Base-by-base conservation (phyloP, 1,140 invertebrate species). In the Paramacrobiotus metropolitanus region DNA sequence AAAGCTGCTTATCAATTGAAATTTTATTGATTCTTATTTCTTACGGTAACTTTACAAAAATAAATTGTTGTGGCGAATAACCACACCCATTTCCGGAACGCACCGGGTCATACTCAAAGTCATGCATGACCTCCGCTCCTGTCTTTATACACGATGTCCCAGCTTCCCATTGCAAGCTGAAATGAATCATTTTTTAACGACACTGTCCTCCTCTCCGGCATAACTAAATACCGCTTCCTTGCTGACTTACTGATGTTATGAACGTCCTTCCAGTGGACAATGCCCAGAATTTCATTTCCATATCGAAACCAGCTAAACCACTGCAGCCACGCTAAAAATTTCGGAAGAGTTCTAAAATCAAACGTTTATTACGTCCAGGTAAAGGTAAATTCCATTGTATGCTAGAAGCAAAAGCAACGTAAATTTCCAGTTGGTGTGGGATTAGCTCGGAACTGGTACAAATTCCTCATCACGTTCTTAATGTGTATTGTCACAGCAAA, bases 241-340 rank as follows among this genome's bases (percentile, higher is more conserved):
- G 9, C 28, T 55, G 15, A 55, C 77, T 72, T 65, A 40, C 34
- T 66, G 21, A 44, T 83, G 82, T 70, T 85, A 86, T 4, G 77
- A 76, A 90, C 76, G 20, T 81, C 79, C 0, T 77, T 71, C 91
- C 91, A 96, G 70, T 96, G 89, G 74, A 92, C 94, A 55, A 95
- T 83, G n/a, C 86, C 75, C 1, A 95, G 73, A 0, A 87, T 85
- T 74, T 94, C 90, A 73, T 89, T 91, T 44, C 84, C 86, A 71
- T 92, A 95, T 59, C 83, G 81, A 74, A 96, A 93, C 88, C 92
- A 96, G 0, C 89, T 94, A 21, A 95, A 71, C 72, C 90, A 87
- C 20, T 87, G 86, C 61, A 96, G 73, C 87, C 91, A 94, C 60
- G 82, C 77, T 60, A 96, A 83, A 68, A 91, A 95, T 0, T 76